Evolutionary conservation across 2,797 vertebrate genomes (phyloP), one percentile per base, ranked within the genome.

Genomic region (Acanthis flammea): DNA sequence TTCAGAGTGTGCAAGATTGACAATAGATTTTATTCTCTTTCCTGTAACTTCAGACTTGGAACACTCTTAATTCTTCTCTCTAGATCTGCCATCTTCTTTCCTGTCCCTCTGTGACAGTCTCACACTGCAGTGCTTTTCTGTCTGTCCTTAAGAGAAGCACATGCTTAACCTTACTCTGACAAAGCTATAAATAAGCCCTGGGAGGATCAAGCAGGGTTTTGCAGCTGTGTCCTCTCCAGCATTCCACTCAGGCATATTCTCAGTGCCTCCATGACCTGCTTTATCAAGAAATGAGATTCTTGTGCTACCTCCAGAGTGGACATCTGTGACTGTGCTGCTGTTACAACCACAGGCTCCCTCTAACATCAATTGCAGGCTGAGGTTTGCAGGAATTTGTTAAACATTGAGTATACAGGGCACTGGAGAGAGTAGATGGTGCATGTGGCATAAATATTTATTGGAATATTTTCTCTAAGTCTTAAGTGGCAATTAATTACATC

Each of bases 381-480:
- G 35, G 74, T 72, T 92, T 23, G 5, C 5, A 88, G 84, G 68
- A 88, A 77, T 90, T 55, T 81, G 60, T 78, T 90, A 88, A 95
- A 73, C 44, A 14, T 72, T 50, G 88, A 85, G 44, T 86, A 24
- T 78, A 54, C 39, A 39, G 58, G 37, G 73, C 73, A 57, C 50
- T 8, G 3, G 84, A 89, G 76, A 73, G 66, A 95, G 80, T 85
- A 96, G 85, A 77, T 91, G 85, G 85, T 67, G 51, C 48, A 35
- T 66, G 61, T 79, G 77, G 60, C 88, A 95, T 94, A 94, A 95
- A 96, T 97, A 96, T 95, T 94, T 96, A 95, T 96, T 94, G 92
- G 55, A 93, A 68, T 85, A 80, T 97, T 95, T 96, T 96, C 88
- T 91, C 92, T 95, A 89, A 94, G 84, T 94, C 71, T 9, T 95